Evolutionary conservation across 2,797 vertebrate genomes (phyloP), one percentile per base, ranked within the genome.

Genomic region (Eulemur rubriventer): DNA sequence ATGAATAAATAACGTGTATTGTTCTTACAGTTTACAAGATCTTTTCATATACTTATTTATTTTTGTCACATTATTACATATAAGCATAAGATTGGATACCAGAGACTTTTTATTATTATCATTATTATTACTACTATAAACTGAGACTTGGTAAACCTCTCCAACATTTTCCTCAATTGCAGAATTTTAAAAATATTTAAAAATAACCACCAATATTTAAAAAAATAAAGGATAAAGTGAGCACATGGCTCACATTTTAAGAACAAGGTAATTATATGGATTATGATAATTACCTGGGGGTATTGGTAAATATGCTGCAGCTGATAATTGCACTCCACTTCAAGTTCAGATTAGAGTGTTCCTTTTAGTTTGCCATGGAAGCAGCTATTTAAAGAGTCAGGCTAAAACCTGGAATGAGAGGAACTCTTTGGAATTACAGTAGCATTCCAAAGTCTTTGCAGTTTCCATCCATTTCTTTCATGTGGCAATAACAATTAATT

Each of bases 331-430:
- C 38, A 93, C 38, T 73, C 78, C 24, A 50, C 18, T 70, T 76
- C n/a, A 72, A 69, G 20, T 50, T 96, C 73, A 82, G 59, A 80
- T 89, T 79, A 91, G 61, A 79, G 35, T 65, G 50, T 57, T 89
- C n/a, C 73, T 55, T 83, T 94, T 48, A n/a, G 63, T 86, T 94
- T 81, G 73, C 41, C 59, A 65, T 6, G 22, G 80, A 92, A 61
- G 72, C 70, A 73, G 65, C 92, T 96, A 61, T 95, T 96, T 84
- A 67, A 80, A 85, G 73, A 75, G n/a, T 65, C 30, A 75, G 46
- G 33, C 61, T 93, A 80, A 84, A 94, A 80, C 72, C 92, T 46
- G 35, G 35, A 46, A 76, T 87, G 33, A 59, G 22, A 73, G 63
- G 26, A 61, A 90, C n/a, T 92, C 69, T 80, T 67, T 6, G n/a